These are phyloP conservation scores for Drosophila mettleri DNA, from an alignment of 2,888 invertebrate species.

Conservation along the genomic window DNA sequence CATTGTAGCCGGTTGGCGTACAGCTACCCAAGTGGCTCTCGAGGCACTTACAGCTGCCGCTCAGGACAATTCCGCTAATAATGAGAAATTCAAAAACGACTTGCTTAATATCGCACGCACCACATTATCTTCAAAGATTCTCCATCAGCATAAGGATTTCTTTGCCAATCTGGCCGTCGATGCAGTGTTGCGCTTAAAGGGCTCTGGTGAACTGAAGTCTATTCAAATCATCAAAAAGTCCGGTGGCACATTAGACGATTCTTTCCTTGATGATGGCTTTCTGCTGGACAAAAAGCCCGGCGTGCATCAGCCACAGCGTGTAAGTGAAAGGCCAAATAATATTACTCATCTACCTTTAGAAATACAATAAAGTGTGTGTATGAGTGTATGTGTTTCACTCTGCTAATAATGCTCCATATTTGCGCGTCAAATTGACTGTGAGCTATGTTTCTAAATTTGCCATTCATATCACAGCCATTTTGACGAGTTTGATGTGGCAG, in stretches of 20 bases:
- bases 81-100: slow-evolving; percentile 92
- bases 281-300: slow-evolving; percentile 98
- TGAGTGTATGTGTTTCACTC: slow-evolving; percentile 2
- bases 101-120: slow-evolving; percentile 98
- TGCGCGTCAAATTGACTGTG: slow-evolving; percentile 86
- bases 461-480: slow-evolving; percentile 85
- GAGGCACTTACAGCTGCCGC: slow-evolving; percentile 92
- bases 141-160: slow-evolving; percentile 98
- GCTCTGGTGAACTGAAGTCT: slow-evolving; percentile 96
- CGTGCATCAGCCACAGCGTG: slow-evolving; percentile 96
- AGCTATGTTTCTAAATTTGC: slow-evolving; percentile 72
- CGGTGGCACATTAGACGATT: slow-evolving; percentile 96
- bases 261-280: slow-evolving; percentile 98
- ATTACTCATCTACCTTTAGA: not conserved
- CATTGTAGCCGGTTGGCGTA: slow-evolving; percentile 97
- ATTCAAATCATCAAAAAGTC: slow-evolving; percentile 99
- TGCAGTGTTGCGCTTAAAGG: slow-evolving; percentile 97
- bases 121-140: slow-evolving; percentile 98
- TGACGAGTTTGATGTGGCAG: slow-evolving; percentile 83
- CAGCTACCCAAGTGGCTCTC: slow-evolving; percentile 93
- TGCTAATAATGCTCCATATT: slow-evolving; percentile 53
- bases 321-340: slow-evolving; percentile 50
- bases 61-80: slow-evolving; percentile 92
- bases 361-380: not conserved
- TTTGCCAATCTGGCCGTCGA: slow-evolving; percentile 98